Base-by-base conservation (phyloP, 2,113 vertebrate species). In the Catharus bicknelli region DNA sequence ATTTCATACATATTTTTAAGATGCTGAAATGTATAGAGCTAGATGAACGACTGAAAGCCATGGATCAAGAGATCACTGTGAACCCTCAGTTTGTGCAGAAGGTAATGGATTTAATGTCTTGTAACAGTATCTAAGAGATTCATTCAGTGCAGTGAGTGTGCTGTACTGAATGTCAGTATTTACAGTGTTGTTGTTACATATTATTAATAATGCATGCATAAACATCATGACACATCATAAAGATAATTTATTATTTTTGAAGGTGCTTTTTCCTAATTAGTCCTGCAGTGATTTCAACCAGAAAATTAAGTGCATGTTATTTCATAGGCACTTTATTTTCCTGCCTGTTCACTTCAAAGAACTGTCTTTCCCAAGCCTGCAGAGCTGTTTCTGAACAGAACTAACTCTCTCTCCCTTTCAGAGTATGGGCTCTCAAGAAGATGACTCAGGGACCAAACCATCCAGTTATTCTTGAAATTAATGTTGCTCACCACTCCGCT, bases 21-120 rank as follows among this genome's bases (percentile, higher is more conserved):
- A 99, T 99, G 99, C 98, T 99, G 97, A 99, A 99, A 97, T 99
- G 99, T 98, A 99, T 99, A 98, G 99, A 99, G 97, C 97, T 99
- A 93, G 99, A 99, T 83, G 99, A 99, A 95, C 99, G 99, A 96
- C 98, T 99, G 98, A 99, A 99, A 98, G 99, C 99, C 92, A 99
- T 99, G 99, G 99, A 99, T 98, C 99, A 99, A 97, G 99, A 99
- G 98, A 99, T 99, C 97, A 99, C 99, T 61, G 99, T 99, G 97
- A 99, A 99, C 95, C 99, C 99, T 84, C 99, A 99, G 96, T 99
- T 99, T 96, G 99, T 99, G 97, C 99, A 99, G 96, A 99, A 99
- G 99, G 99, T 99, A 96, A 97, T 70, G 45, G 72, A 47, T 62
- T 29, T 43, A 27, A n/a, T 64, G 36, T 82, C 43, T 61, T 59